Percentiles rank a stretch among this genome's conserved stretches.
phyloP scores from a whole-genome alignment of 2,113 vertebrate species.

The Xiphorhynchus elegans region DNA sequence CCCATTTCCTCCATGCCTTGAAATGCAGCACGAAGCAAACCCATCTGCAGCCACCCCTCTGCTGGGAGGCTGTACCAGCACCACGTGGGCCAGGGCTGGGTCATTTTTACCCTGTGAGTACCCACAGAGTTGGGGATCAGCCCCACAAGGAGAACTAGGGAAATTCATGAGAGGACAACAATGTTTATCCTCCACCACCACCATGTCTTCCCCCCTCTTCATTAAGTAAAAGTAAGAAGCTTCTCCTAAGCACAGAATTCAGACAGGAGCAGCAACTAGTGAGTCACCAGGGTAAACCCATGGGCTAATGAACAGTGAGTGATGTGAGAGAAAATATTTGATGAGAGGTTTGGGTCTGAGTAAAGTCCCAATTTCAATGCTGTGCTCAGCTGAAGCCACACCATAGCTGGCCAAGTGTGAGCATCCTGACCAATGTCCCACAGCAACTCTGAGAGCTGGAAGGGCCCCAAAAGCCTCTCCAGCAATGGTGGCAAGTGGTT shows the following conservation, averaged over 20 bases:
- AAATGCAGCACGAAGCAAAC: background rate
- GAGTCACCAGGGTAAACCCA: background rate
- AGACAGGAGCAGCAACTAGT: background rate
- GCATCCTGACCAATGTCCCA: background rate
- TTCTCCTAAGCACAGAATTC: background rate
- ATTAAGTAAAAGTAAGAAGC: background rate
- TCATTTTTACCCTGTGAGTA: background rate
- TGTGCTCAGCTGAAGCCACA: background rate
- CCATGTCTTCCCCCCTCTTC: background rate
- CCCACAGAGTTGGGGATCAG: background rate
- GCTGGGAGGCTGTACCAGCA: background rate
- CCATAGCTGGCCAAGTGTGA: background rate
- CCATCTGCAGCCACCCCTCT: background rate
- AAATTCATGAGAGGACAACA: background rate
- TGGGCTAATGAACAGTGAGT: background rate
- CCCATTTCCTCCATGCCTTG: too few species aligned
- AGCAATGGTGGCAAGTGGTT: fast-evolving
- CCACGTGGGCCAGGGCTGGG: background rate
- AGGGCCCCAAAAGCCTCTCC: background rate
- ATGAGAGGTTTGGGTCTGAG: background rate
- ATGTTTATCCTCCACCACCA: background rate
- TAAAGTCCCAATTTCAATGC: background rate
- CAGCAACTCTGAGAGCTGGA: background rate
- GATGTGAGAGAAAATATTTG: background rate
- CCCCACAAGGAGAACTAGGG: background rate